Evolutionary conservation across 1,140 invertebrate genomes (phyloP), one percentile per base, ranked within the genome.

Genomic region (Zeugodacus cucurbitae): DNA sequence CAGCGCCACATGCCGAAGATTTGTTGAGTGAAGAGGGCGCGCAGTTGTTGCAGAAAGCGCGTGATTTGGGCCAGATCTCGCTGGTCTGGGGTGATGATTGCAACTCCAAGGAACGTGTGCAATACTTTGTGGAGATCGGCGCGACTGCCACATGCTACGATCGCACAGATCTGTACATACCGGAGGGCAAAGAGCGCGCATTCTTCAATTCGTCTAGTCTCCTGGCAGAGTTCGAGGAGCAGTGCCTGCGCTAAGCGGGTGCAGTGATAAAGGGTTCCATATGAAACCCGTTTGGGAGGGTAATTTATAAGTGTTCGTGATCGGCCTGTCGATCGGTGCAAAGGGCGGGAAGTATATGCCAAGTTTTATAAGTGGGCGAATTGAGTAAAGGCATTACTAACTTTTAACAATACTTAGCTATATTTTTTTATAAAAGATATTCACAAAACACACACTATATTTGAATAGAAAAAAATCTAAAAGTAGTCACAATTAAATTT

Each of bases 21-120:
- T 95, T 99, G 88, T 94, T 99, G 29, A 94, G 96, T 78, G 97
- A 99, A 93, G 89, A 90, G 10, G 91, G 88, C 0, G 95, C 96
- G 2, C 95, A 95, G 1, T 95, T 98, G 94, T 96, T 98, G 1
- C 95, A 96, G 87, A 91, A 96, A 58, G 97, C 97, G 0, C 96
- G 96, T 88, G 95, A 96, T 88, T 94, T 96, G 44, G 96, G 96
- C 20, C 95, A 99, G 41, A 96, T 98, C 3, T 96, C 98, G 54
- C 98, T 99, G 92, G 98, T 97, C 91, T 99, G 98, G 98, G 98
- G 98, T 0, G 98, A 99, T 91, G 97, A 98, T 91, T 98, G 98
- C 91, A 98, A 98, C 90, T 96, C 98, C 91, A 96, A 95, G 88
- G 95, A 96, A 54, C 97, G 97, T 1, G 98, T 99, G 67, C 96